phyloP scores from a whole-genome alignment of 1,140 invertebrate genomes.

The Drosophila bocki region DNA sequence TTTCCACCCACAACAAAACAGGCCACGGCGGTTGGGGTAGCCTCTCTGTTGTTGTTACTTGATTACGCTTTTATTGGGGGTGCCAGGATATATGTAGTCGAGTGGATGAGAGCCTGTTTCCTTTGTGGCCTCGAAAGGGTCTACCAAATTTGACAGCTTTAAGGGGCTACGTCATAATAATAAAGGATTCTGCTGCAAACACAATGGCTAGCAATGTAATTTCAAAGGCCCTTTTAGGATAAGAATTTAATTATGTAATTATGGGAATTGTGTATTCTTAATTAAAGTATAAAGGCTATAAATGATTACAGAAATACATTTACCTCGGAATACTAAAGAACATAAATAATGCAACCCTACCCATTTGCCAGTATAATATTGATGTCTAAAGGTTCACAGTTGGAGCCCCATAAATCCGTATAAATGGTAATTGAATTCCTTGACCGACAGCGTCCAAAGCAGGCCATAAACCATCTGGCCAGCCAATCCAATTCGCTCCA shows the following conservation, averaged over 20 bases:
- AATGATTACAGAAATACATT: neutral
- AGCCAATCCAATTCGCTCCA: constrained; percentile 14
- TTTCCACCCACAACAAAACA: constrained; percentile 34
- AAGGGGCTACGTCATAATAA: neutral
- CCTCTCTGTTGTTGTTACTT: constrained; percentile 35
- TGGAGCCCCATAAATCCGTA: constrained; percentile 31
- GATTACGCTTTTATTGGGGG: constrained; percentile 41
- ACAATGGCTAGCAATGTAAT: constrained; percentile 15
- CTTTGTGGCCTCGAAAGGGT: constrained; percentile 23
- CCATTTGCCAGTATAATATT: neutral
- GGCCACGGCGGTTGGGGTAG: neutral
- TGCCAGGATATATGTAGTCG: constrained; percentile 47
- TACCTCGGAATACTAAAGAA: neutral
- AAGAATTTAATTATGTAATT: constrained; percentile 1
- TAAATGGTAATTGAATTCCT: constrained; percentile 53
- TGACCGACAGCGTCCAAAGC: constrained; percentile 26
- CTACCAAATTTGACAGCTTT: constrained; percentile 25
- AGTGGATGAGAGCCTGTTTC: constrained; percentile 16
- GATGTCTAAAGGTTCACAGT: constrained; percentile 18
- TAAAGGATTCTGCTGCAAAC: neutral
- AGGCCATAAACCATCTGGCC: constrained; percentile 29
- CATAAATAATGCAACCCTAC: constrained; percentile 21
- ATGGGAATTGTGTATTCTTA: too few species aligned
- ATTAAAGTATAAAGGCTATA: neutral
- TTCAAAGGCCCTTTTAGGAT: neutral